Evolutionary conservation across 1,140 invertebrate genomes (phyloP).

Genomic region (Heliconius congener): DNA sequence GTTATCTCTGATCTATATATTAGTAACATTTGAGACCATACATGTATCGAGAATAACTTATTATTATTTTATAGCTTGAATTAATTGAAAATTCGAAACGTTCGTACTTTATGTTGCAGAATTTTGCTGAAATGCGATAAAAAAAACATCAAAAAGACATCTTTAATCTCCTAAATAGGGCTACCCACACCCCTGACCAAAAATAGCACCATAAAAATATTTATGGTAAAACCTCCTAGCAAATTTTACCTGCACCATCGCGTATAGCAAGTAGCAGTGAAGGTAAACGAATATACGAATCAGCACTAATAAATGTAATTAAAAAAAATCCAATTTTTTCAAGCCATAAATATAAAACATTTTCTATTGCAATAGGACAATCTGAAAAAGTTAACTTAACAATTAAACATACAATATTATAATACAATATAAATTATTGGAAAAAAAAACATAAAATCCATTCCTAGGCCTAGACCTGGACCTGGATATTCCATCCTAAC

Average conservation of each 20-base stretch:
- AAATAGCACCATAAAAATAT: too few species aligned
- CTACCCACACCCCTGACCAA: too few species aligned
- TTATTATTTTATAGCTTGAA: constrained; percentile 4
- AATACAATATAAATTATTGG: constrained; percentile 9
- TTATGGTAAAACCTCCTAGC: too few species aligned
- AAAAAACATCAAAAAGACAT: too few species aligned
- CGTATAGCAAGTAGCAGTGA: too few species aligned
- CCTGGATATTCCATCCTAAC: constrained; percentile 38
- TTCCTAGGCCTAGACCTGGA: background rate
- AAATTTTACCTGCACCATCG: too few species aligned
- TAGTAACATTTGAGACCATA: too few species aligned
- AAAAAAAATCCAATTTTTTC: background rate
- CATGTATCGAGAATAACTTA: background rate
- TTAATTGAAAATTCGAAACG: background rate
- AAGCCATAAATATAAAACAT: background rate
- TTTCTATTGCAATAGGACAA: background rate
- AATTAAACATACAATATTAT: background rate
- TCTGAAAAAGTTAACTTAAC: background rate
- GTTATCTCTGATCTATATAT: too few species aligned
- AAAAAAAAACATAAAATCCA: background rate
- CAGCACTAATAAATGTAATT: background rate
- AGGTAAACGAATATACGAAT: too few species aligned
- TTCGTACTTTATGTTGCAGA: too few species aligned
- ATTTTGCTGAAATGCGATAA: too few species aligned
- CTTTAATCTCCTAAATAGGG: too few species aligned